phyloP scores from a whole-genome alignment of 2,888 invertebrate species.

The Uloborus plumipes region DNA sequence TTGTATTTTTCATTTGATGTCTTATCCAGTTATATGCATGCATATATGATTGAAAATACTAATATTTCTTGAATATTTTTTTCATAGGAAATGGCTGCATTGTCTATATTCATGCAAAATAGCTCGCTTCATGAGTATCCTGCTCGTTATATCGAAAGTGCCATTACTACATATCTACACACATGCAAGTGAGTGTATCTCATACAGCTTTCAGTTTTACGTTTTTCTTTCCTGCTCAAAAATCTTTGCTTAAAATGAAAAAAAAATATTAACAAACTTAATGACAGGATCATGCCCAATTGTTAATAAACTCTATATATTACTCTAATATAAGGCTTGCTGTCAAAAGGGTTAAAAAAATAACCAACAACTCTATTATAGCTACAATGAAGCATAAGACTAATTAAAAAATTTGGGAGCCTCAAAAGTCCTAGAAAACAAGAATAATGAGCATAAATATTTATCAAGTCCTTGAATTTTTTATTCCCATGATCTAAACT shows the following conservation, averaged over 20 bases:
- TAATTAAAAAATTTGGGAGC: too few species aligned
- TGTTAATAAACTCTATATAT: too few species aligned
- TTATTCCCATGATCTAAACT: too few species aligned
- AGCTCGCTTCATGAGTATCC: slow-evolving; percentile 73
- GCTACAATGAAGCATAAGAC: too few species aligned
- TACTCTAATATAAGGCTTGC: too few species aligned
- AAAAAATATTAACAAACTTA: not conserved
- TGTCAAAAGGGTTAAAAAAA: too few species aligned
- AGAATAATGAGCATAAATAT: too few species aligned
- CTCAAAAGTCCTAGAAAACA: too few species aligned
- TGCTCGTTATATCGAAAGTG: slow-evolving; percentile 89
- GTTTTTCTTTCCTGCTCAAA: not conserved
- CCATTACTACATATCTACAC: slow-evolving; percentile 90
- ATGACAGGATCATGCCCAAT: too few species aligned
- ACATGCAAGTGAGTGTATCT: slow-evolving; percentile 81
- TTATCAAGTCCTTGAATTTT: too few species aligned
- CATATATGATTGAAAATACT: not conserved
- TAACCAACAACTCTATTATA: too few species aligned
- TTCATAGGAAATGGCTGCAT: slow-evolving; percentile 87
- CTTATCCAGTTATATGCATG: not conserved
- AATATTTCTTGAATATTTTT: too few species aligned
- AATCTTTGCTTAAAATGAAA: not conserved
- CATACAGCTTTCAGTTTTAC: not conserved
- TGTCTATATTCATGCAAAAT: slow-evolving; percentile 86
- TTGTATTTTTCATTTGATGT: not conserved